These are phyloP conservation scores for Acrossocheilus wenchowensis DNA, from an alignment of 2,797 vertebrate genomes.

Conservation along the genomic window DNA sequence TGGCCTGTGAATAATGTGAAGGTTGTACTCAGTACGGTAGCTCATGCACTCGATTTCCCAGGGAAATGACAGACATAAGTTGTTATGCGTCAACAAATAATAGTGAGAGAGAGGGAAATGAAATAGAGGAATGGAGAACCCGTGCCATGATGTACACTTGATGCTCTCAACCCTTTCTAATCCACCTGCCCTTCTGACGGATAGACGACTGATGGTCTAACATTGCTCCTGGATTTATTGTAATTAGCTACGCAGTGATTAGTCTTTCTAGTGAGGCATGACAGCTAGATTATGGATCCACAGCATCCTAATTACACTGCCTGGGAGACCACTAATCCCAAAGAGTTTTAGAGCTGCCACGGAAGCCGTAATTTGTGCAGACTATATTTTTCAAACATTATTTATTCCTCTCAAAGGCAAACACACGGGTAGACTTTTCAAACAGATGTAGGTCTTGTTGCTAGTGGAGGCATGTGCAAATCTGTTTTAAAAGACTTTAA, in stretches of 20 bases:
- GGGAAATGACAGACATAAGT: constrained; percentile 12
- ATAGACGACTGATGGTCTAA: constrained; percentile 5
- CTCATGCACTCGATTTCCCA: constrained; percentile 7
- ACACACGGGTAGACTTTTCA: background rate
- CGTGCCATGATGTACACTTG: background rate
- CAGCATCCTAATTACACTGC: constrained; percentile 45
- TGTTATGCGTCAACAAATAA: background rate
- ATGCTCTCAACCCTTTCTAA: constrained; percentile 31
- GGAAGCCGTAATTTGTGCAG: background rate
- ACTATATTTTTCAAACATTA: background rate
- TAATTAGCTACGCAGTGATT: constrained; percentile 50
- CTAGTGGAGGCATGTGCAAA: background rate
- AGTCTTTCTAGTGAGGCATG: constrained; percentile 32
- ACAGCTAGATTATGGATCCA: constrained; percentile 40
- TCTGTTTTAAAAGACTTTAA: background rate
- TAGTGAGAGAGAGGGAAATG: background rate
- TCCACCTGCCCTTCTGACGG: constrained; percentile 20
- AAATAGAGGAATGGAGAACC: background rate
- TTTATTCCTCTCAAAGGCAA: background rate
- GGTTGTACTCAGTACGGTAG: background rate
- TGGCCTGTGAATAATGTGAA: no score
- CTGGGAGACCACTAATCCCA: constrained; percentile 38
- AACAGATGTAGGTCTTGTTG: background rate
- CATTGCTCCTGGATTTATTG: constrained; percentile 29
- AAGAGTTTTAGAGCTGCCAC: constrained; percentile 11